These are phyloP conservation scores for Scopus umbretta DNA, from an alignment of 2,113 vertebrate genomes.

Conservation along the genomic window DNA sequence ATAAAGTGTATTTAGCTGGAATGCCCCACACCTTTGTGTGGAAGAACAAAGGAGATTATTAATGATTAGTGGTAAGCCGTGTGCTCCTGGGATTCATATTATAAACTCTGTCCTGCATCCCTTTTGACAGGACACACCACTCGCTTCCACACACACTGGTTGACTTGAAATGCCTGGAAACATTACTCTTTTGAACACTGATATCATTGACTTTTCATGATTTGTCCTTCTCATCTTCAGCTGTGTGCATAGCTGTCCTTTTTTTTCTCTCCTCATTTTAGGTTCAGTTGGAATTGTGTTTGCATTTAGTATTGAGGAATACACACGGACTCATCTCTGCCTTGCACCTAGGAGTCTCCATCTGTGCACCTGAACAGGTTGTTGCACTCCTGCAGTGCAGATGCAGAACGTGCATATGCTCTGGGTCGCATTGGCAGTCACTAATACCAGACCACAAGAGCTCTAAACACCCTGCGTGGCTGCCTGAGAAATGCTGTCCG, in stretches of 20 bases:
- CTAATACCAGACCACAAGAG: neutral
- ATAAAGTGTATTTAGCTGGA: neutral
- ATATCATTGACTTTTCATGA: neutral
- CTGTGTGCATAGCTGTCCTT: neutral
- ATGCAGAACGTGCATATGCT: neutral
- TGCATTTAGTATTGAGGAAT: neutral
- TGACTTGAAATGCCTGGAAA: neutral
- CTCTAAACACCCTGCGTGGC: neutral
- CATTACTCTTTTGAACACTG: neutral
- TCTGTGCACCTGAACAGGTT: neutral
- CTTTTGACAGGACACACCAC: neutral
- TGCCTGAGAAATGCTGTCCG: neutral
- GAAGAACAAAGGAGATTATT: neutral
- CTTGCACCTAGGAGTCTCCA: neutral
- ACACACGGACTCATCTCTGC: neutral
- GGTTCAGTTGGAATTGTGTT: neutral
- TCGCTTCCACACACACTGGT: neutral
- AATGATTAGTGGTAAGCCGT: neutral
- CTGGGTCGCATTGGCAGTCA: neutral
- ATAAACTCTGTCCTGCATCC: neutral
- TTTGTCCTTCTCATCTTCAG: neutral
- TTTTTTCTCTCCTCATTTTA: neutral
- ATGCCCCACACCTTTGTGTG: neutral
- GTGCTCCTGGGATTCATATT: neutral
- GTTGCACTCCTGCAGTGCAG: neutral